Percentiles rank a stretch among this genome's conserved stretches.
These are phyloP conservation scores for Saguinus midas DNA, from an alignment of 2,113 vertebrate genomes.

Conservation along the genomic window DNA sequence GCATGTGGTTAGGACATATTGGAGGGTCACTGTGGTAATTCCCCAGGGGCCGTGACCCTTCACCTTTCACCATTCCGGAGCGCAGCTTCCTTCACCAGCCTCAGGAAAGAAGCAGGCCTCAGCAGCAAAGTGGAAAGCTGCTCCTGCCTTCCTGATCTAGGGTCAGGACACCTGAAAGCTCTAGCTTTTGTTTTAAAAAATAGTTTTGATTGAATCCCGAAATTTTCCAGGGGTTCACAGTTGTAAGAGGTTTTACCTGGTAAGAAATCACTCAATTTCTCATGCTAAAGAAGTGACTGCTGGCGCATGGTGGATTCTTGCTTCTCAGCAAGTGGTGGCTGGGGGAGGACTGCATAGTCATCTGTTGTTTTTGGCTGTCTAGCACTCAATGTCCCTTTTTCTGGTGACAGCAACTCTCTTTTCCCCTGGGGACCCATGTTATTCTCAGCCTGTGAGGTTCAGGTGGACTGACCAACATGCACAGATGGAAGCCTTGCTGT, in stretches of 20 bases:
- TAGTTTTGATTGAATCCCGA: neutral
- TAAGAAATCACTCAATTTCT: neutral
- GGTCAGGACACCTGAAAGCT: neutral
- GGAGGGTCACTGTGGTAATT: neutral
- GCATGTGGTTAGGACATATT: accelerated
- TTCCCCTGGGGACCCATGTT: neutral
- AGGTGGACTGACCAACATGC: neutral
- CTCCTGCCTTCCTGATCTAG: neutral
- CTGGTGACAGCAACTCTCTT: neutral
- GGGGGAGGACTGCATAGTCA: no score
- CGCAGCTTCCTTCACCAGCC: accelerated
- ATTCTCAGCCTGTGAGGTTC: neutral
- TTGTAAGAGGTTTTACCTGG: neutral
- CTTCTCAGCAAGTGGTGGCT: neutral
- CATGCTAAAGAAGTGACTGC: neutral
- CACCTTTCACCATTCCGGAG: accelerated
- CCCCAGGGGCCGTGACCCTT: accelerated
- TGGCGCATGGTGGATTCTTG: accelerated
- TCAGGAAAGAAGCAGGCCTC: neutral
- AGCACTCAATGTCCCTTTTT: neutral
- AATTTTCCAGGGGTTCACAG: neutral
- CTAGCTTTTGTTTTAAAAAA: neutral
- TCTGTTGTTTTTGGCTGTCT: neutral
- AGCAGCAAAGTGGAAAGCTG: neutral
- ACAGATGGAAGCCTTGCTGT: accelerated